These are phyloP conservation scores for Lasioglossum baleicum DNA, from an alignment of 1,140 invertebrate species.

Conservation along the genomic window DNA sequence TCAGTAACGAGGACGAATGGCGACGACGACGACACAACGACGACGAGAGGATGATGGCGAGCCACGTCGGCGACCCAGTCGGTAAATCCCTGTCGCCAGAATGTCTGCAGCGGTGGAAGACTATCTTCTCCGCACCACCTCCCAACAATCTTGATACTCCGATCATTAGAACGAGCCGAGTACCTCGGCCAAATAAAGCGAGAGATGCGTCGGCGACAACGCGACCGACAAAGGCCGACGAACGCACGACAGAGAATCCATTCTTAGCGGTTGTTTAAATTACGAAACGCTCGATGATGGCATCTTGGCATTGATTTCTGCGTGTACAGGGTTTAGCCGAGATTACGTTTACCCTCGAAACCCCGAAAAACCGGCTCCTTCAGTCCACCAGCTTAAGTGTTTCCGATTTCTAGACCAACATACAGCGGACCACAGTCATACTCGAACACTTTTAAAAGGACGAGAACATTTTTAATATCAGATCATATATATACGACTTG, in stretches of 20 bases:
- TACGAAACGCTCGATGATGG: background rate
- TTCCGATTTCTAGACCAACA: too few species aligned
- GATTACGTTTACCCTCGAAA: background rate
- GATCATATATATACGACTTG: too few species aligned
- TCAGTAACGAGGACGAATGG: background rate
- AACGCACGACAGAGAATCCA: background rate
- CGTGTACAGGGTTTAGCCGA: too few species aligned
- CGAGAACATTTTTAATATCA: too few species aligned
- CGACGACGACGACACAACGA: background rate
- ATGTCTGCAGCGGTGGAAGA: conserved; percentile 52
- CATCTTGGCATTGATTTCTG: background rate
- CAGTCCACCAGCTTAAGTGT: too few species aligned
- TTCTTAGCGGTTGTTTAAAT: background rate
- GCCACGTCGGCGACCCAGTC: conserved; percentile 28
- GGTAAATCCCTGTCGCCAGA: conserved; percentile 56
- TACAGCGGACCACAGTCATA: too few species aligned
- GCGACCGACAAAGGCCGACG: background rate
- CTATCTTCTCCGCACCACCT: conserved; percentile 20
- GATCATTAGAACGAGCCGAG: conserved; percentile 27
- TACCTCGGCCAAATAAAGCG: conserved; percentile 37
- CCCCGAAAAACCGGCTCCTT: too few species aligned
- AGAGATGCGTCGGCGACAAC: background rate
- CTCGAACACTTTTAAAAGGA: too few species aligned
- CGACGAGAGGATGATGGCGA: conserved; percentile 25
- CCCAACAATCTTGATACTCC: conserved; percentile 27